Evolutionary conservation across 2,888 invertebrate genomes (phyloP), one percentile per base, ranked within the genome.

Genomic region (Chymomyza caudatula): DNA sequence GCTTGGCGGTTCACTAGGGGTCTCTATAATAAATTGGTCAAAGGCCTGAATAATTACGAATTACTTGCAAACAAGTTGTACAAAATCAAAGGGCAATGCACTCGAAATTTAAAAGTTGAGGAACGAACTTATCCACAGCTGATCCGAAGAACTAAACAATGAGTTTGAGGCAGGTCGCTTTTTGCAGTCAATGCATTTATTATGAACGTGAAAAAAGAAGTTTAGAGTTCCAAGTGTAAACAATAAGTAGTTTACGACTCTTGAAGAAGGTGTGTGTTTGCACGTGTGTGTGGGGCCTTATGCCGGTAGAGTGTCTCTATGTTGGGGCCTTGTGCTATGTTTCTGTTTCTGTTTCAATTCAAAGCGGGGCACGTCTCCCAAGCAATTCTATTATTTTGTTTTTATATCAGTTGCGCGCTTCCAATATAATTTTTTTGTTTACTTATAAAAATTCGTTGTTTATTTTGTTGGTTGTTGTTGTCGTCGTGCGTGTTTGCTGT

Each of bases 21-120:
- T 58, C 62, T 69, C 68, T 74, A 70, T 75, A 71, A 77, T 86
- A 73, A 78, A 83, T 78, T 85, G 86, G 77, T 81, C 85, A 81
- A 83, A 83, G 83, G 83, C 81, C 85, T 83, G 71, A 85, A 83
- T 86, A 85, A 86, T 86, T 81, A 79, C 76, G 65, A 78, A 69
- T 77, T 71, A 75, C 57, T 49, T 62, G 56, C 56, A 52, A 60
- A 37, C 29, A 37, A 37, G 29, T 4, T 37, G 11, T 37, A 37
- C 2, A 11, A 37, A 2, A 37, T 8, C 11, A 8, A 11, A 37
- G 29, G 29, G 29, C 29, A 37, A 37, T 37, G 11, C 29, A 37
- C 29, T 37, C 3, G 29, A 37, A 37, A 4, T 37, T 37, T 37
- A 11, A 37, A 2, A 11, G 3, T 25, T 25, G 5, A 25, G n/a